phyloP scores from a whole-genome alignment of 92 coral and sea anemone species.

The Epizoanthus rinbou region DNA sequence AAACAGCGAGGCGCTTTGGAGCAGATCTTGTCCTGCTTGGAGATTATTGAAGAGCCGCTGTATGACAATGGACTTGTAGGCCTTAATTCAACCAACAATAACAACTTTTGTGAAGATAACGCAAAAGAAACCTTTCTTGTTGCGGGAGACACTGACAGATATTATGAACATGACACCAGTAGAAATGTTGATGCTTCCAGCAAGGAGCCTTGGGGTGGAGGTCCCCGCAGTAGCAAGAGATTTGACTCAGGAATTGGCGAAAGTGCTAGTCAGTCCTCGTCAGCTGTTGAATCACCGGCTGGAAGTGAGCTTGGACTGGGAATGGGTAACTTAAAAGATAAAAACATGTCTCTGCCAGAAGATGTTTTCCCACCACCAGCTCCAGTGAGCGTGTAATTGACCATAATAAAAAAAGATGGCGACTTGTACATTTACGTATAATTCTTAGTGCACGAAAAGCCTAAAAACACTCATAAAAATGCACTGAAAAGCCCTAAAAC shows the following conservation, averaged over 20 bases:
- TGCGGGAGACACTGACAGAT: neutral
- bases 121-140: slow-evolving; percentile 32
- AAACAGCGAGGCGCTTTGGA: slow-evolving; percentile 89
- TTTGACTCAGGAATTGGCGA: slow-evolving; percentile 34
- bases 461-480: no score
- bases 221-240: slow-evolving; percentile 18
- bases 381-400: slow-evolving; percentile 19
- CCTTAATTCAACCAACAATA: neutral
- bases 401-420: no score
- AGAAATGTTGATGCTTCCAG: neutral
- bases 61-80: slow-evolving; percentile 7
- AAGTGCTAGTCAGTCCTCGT: slow-evolving; percentile 21
- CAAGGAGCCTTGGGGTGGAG: slow-evolving; percentile 18
- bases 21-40: slow-evolving; percentile 83
- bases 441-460: no score
- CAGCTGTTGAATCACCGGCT: slow-evolving; percentile 20
- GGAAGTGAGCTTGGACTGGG: slow-evolving; percentile 39
- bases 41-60: slow-evolving; percentile 78
- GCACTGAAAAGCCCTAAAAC: no score
- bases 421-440: no score
- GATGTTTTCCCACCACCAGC: slow-evolving; percentile 25
- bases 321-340: neutral
- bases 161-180: slow-evolving; percentile 16
- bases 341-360: slow-evolving; percentile 20
- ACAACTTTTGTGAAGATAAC: slow-evolving; percentile 15